Conservation (phyloP, 1,140 invertebrate genomes). For the Trichonephila clavata region DNA sequence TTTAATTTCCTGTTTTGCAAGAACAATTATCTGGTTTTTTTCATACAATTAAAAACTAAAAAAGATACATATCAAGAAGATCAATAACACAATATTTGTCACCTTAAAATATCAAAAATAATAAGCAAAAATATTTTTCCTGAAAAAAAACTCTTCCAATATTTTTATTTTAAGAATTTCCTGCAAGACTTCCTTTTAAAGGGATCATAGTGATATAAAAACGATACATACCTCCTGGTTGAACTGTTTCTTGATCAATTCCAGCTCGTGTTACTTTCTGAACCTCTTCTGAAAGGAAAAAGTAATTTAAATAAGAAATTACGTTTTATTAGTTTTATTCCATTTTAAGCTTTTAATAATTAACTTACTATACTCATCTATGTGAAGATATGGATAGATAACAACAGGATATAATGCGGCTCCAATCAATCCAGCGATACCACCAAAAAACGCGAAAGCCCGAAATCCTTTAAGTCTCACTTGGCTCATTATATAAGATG, state of each 20-base stretch:
- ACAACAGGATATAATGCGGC: constrained; percentile 85
- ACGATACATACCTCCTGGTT: constrained; percentile 85
- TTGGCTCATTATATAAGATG: not conserved
- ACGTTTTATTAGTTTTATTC: not conserved
- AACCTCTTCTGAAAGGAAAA: constrained; percentile 82
- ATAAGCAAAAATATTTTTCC: too few relatives aligned
- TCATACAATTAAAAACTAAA: too few relatives aligned
- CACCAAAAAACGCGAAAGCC: constrained; percentile 84
- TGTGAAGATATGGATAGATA: constrained; percentile 86
- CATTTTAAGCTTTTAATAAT: not conserved
- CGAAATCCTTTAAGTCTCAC: constrained; percentile 51
- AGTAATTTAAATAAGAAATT: not conserved
- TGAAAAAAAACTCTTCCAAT: too few relatives aligned
- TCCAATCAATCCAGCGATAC: constrained; percentile 84
- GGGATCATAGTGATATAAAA: too few relatives aligned
- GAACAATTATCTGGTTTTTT: too few relatives aligned
- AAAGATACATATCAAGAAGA: too few relatives aligned
- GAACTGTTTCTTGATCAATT: constrained; percentile 85
- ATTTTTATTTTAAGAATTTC: too few relatives aligned
- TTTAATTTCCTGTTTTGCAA: too few relatives aligned
- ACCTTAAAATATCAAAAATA: too few relatives aligned
- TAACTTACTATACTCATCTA: constrained; percentile 84
- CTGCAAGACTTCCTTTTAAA: too few relatives aligned
- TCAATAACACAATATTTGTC: too few relatives aligned
- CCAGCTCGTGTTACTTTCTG: constrained; percentile 83